phyloP scores from a whole-genome alignment of 1,140 invertebrate genomes.

The Musca vetustissima region DNA sequence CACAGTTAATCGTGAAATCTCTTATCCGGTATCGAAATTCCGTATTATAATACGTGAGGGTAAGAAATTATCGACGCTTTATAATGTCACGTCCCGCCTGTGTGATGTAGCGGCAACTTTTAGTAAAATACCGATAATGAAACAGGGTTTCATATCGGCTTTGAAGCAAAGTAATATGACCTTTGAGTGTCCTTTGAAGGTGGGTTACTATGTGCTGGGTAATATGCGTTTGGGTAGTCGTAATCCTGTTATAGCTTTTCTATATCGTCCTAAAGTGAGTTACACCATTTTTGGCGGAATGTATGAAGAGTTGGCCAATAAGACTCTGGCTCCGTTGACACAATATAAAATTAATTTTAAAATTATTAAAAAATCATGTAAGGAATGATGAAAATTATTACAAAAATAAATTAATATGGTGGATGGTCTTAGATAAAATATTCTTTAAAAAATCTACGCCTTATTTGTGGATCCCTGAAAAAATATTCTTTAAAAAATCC shows the following conservation, averaged over 20 bases:
- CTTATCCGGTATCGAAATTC: background rate
- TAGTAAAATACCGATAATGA: background rate
- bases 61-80: background rate
- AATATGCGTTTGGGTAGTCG: conserved; percentile 41
- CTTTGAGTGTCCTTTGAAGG: conserved; percentile 37
- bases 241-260: conserved; percentile 37
- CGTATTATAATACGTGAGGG: background rate
- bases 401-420: no score
- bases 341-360: background rate
- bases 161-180: conserved; percentile 42
- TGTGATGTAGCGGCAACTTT: background rate
- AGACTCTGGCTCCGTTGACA: background rate
- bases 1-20: background rate
- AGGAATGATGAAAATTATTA: background rate
- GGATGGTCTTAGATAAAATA: no score
- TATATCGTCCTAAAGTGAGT: background rate
- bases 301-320: background rate
- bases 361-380: conserved; percentile 8
- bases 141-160: background rate
- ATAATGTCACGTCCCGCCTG: background rate
- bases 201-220: conserved; percentile 41
- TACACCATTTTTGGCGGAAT: background rate
- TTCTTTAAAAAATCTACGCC: no score
- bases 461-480: no score
- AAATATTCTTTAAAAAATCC: no score